Conservation (phyloP, 2,113 vertebrate species). For the Malaclemys terrapin region DNA sequence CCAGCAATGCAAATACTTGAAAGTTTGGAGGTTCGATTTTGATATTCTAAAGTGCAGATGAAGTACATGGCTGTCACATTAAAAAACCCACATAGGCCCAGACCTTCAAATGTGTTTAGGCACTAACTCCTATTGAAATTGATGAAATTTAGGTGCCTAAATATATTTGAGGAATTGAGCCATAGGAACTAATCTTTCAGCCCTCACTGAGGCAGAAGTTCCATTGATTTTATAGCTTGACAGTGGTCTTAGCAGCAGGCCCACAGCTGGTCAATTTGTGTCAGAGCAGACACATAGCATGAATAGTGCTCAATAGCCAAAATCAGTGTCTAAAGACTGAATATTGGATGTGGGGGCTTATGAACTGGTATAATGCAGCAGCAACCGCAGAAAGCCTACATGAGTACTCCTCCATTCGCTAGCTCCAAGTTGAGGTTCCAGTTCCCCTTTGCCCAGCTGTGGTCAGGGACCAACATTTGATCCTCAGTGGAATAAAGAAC, state of each 20-base stretch:
- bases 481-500: background rate
- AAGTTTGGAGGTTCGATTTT: background rate
- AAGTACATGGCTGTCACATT: too few relatives aligned
- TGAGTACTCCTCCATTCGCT: background rate
- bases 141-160: background rate
- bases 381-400: background rate
- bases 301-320: background rate
- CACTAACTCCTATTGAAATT: background rate
- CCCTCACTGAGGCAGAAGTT: background rate
- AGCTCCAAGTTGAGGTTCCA: background rate
- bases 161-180: background rate
- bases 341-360: background rate
- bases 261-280: background rate
- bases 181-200: background rate
- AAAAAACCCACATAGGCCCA: too few relatives aligned
- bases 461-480: background rate
- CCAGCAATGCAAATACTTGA: background rate
- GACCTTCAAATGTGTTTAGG: too few relatives aligned
- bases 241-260: background rate
- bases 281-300: background rate
- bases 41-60: background rate
- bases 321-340: background rate
- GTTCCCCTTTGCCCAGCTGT: background rate
- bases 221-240: background rate
- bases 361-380: background rate